Conservation (phyloP, 2,113 vertebrate genomes). For the Origma solitaria region DNA sequence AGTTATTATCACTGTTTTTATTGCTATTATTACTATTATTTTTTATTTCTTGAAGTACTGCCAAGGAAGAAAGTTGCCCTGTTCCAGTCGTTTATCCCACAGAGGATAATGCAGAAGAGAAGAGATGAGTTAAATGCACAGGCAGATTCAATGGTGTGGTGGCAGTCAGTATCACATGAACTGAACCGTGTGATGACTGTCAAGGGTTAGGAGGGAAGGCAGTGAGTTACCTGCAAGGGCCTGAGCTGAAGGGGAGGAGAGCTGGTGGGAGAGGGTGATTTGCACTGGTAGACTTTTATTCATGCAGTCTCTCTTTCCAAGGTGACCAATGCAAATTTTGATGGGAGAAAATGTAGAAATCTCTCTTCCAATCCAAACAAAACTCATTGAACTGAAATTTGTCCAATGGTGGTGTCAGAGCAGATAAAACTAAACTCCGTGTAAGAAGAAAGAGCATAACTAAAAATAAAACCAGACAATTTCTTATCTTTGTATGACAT, state of each 20-base stretch:
- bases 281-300: neutral
- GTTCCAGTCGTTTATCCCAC: neutral
- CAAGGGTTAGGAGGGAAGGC: neutral
- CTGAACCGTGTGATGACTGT: neutral
- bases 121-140: neutral
- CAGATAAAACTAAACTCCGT: neutral
- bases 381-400: neutral
- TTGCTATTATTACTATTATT: neutral
- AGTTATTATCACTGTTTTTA: neutral
- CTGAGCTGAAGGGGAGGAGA: neutral
- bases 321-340: neutral
- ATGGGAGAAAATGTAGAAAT: neutral
- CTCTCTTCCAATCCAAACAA: neutral
- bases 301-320: neutral
- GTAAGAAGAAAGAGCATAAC: neutral
- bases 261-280: neutral
- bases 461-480: neutral
- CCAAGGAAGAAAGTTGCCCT: neutral
- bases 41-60: neutral
- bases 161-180: neutral
- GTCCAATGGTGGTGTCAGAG: neutral
- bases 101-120: neutral
- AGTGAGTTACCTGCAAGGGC: neutral
- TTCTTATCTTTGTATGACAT: neutral
- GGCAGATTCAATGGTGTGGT: neutral